Base-by-base conservation (phyloP, 2,797 vertebrate genomes). In the Podarcis siculus region DNA sequence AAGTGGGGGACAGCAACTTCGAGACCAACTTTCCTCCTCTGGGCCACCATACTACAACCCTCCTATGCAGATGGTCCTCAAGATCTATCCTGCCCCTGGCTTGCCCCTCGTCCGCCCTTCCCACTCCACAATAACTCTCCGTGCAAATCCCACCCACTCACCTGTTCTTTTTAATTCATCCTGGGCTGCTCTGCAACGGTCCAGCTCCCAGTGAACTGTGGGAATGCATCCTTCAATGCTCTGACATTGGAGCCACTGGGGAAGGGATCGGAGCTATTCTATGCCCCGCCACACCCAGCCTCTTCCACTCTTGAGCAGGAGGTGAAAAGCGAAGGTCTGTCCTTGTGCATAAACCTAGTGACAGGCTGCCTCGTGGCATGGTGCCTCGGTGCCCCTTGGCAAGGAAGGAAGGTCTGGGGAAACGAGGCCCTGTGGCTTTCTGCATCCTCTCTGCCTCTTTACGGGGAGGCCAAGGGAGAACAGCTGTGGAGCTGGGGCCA, bases 231-330 rank as follows among this genome's bases (percentile, higher is more conserved):
- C 2, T 25, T 39, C 19, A 3, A 5, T 72, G 25, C 15, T 17
- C 8, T 15, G 37, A 17, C 37, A 8, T 12, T 2, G n/a, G 42
- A 7, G 49, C 66, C 0, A 7, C 66, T 67, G 80, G 13, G 58
- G 10, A 37, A 9, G 81, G 4, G 1, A 1, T 8, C 1, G 9
- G 82, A 27, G 4, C 21, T 6, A 0, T 19, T 1, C 27, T 5
- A 0, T 12, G 3, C 19, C 69, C n/a, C 2, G 27, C 13, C 49
- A 21, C n/a, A 37, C n/a, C 61, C 2, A 35, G 8, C 3, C 32
- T 37, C 17, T 79, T 55, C 32, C 21, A 32, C 30, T 45, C 45
- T 13, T 12, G 61, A 82, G 42, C 8, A 23, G 23, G 61, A 8
- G 30, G 23, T 5, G 5, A 35, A 27, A 23, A 23, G 27, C 0